Base-by-base conservation (phyloP, 2,113 vertebrate species). In the Dendrocopos noguchii region DNA sequence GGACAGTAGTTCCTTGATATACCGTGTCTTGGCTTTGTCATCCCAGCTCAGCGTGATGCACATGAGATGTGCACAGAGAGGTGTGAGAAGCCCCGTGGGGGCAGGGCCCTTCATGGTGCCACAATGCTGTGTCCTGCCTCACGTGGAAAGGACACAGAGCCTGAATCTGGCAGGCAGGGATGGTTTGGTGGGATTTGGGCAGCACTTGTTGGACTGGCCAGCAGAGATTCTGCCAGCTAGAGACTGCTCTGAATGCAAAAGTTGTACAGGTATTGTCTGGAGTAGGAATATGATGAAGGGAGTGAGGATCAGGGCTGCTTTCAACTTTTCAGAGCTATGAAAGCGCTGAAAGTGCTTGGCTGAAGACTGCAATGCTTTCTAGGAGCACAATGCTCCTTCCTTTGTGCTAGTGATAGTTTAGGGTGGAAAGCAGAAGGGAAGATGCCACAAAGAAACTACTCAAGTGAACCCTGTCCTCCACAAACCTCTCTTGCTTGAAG, bases 121-220 rank as follows among this genome's bases (percentile, higher is more conserved):
- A 52, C 22, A 52, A 22, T 52, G 61, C 4, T 22, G 44, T 52
- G 47, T 52, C 22, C 22, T 25, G 50, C 50, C 50, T 52, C 50
- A 10, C 12, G 24, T 52, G 50, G 22, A 12, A 52, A 52, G 50
- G 50, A 52, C 50, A 52, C 4, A 12, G 47, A 22, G 47, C 47
- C 47, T 50, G 29, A 50, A 64, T 81, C n/a, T 6, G 5, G 46
- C 63, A 60, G n/a, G 10, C 56, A n/a, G 28, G 42, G 42, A 19
- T 0, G 1, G 31, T 55, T 75, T 5, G 1, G n/a, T 0, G 0
- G 56, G 65, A 36, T 39, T 3, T 1, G 44, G 63, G 28, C 55
- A 24, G 42, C 0, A 3, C 29, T 33, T 53, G 19, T 31, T 1
- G 0, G 57, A 46, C 68, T 9, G 24, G 50, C 16, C 57, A 59